Evolutionary conservation across 2,888 invertebrate genomes (phyloP).

Genomic region (Leucophora obtusa): DNA sequence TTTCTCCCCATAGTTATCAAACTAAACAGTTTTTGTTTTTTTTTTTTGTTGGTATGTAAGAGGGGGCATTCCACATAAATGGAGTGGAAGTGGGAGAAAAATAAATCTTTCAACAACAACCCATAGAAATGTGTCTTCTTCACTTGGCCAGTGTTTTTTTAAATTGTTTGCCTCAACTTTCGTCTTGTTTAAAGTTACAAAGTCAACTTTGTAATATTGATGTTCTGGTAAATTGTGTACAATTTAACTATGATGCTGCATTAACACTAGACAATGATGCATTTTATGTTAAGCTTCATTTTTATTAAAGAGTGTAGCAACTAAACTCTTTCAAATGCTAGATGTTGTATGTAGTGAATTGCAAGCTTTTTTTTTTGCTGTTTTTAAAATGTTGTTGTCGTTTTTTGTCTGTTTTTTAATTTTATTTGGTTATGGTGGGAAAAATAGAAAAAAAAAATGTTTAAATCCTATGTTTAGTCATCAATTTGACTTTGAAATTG

Average conservation of each 20-base stretch:
- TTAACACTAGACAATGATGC: slow-evolving; percentile 48
- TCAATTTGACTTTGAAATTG: slow-evolving; percentile 61
- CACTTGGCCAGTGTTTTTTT: slow-evolving; percentile 22
- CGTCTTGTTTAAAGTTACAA: not conserved
- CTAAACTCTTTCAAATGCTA: slow-evolving; percentile 14
- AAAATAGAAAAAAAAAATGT: slow-evolving; percentile 26
- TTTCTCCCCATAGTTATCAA: not conserved
- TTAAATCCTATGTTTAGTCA: slow-evolving; percentile 54
- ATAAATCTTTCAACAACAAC: slow-evolving; percentile 54
- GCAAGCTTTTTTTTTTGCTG: slow-evolving; percentile 25
- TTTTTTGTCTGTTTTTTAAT: not conserved
- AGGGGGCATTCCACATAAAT: not conserved
- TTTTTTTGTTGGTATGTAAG: not conserved
- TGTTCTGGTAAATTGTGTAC: not conserved
- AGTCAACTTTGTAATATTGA: slow-evolving; percentile 42
- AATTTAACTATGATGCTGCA: slow-evolving; percentile 33
- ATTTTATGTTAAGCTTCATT: slow-evolving; percentile 32
- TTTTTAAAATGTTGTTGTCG: not conserved
- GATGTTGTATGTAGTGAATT: slow-evolving; percentile 2
- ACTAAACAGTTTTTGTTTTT: not conserved
- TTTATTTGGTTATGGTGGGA: slow-evolving; percentile 42
- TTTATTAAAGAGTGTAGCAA: not conserved
- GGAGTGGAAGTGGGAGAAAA: slow-evolving; percentile 10
- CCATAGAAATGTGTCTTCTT: slow-evolving; percentile 43
- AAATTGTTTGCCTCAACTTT: not conserved